Percentiles rank a stretch among this genome's conserved stretches.
These are phyloP conservation scores for Auanema sp. DNA, from an alignment of 2,888 invertebrate genomes.

Conservation along the genomic window DNA sequence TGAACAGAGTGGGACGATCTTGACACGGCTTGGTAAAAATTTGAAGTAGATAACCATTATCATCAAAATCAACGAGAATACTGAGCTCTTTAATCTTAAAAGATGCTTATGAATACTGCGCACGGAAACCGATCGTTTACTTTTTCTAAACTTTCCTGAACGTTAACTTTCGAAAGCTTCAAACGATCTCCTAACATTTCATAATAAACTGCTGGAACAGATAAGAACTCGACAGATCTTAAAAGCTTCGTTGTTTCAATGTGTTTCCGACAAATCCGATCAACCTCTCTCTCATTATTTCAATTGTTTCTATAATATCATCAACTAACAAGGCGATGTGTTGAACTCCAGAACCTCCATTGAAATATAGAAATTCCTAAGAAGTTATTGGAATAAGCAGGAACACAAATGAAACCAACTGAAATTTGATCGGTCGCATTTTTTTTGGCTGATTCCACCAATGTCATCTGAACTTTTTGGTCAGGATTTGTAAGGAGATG, in stretches of 20 bases:
- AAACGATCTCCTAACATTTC: constrained; percentile 78
- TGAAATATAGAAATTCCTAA: constrained; percentile 90
- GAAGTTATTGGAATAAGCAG: constrained; percentile 2
- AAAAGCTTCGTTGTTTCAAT: not conserved
- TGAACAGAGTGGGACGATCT: constrained; percentile 91
- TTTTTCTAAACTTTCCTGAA: constrained; percentile 12
- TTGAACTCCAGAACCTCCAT: constrained; percentile 90
- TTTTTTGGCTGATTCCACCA: constrained; percentile 74
- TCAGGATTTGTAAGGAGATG: constrained; percentile 97
- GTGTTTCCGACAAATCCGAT: not conserved
- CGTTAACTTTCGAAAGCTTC: constrained; percentile 39
- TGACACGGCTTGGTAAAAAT: constrained; percentile 82
- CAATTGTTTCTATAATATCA: constrained; percentile 82
- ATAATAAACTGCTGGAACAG: constrained; percentile 88
- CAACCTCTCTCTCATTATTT: constrained; percentile 72
- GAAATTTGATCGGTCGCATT: constrained; percentile 2
- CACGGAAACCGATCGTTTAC: not conserved
- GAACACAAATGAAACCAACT: not conserved
- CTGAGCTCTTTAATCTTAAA: constrained; percentile 40
- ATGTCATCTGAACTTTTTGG: constrained; percentile 48
- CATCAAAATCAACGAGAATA: constrained; percentile 60
- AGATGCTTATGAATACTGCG: not conserved
- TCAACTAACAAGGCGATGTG: constrained; percentile 91
- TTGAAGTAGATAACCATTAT: constrained; percentile 57
- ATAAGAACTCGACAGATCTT: constrained; percentile 20